Percentiles rank a stretch among this genome's conserved stretches.
phyloP scores from a whole-genome alignment of 2,797 vertebrate species.

The Mareca strepera region DNA sequence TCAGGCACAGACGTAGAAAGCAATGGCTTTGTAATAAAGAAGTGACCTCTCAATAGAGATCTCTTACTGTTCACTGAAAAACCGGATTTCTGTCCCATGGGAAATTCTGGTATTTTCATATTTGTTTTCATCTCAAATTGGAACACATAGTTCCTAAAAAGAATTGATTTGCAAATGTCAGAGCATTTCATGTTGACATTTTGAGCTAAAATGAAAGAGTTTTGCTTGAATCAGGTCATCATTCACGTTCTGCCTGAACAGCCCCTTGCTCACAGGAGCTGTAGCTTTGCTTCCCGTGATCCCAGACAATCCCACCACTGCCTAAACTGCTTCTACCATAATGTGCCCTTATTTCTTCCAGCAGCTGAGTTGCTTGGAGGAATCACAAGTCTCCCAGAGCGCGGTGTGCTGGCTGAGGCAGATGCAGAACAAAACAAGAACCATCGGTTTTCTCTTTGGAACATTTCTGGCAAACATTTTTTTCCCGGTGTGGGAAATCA shows the following conservation, averaged over 20 bases:
- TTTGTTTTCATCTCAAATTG: conserved; percentile 60
- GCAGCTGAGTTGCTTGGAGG: background rate
- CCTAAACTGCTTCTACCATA: background rate
- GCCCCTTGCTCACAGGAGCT: background rate
- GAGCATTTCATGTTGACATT: conserved; percentile 59
- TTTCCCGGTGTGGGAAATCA: background rate
- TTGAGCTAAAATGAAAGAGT: conserved; percentile 44
- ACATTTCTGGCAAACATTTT: background rate
- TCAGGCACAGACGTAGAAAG: background rate
- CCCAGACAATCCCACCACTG: background rate
- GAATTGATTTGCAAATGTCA: conserved; percentile 60
- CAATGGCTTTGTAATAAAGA: background rate
- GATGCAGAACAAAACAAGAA: background rate
- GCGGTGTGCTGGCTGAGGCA: background rate
- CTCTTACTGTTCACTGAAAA: conserved; percentile 21
- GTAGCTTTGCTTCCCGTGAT: background rate
- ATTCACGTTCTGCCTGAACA: conserved; percentile 19
- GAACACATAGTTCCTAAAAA: conserved; percentile 44
- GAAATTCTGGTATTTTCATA: conserved; percentile 64
- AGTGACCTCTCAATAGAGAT: conserved; percentile 12
- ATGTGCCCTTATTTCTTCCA: background rate
- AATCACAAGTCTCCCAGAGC: background rate
- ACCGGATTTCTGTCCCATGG: background rate
- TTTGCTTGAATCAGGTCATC: conserved; percentile 32
- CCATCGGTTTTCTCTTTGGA: background rate